Percentiles rank a stretch among this genome's conserved stretches.
These are phyloP conservation scores for Thermophis baileyi DNA, from an alignment of 2,113 vertebrate species.

Conservation along the genomic window DNA sequence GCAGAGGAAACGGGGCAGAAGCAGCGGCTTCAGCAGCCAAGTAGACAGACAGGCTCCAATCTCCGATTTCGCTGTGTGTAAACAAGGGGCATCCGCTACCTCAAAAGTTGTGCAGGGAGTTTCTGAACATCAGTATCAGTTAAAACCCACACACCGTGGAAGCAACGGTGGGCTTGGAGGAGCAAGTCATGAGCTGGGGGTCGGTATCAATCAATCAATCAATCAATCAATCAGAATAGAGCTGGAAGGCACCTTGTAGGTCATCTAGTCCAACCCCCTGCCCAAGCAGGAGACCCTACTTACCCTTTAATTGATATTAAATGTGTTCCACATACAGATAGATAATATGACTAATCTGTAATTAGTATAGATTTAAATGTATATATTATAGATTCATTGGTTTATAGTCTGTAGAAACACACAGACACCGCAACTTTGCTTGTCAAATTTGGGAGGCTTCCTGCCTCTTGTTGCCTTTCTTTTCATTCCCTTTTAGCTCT, in stretches of 20 bases:
- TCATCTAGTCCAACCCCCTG: no score
- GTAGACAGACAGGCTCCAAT: not conserved
- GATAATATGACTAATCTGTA: not conserved
- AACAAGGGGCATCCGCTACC: not conserved
- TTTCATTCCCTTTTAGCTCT: not conserved
- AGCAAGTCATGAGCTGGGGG: no score
- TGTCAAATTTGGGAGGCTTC: not conserved
- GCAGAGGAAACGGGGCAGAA: no score
- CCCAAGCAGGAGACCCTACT: no score
- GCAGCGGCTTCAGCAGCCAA: not conserved
- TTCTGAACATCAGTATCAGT: not conserved
- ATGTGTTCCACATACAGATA: not conserved
- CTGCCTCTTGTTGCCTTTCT: not conserved
- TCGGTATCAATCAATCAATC: no score
- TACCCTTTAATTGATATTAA: not conserved
- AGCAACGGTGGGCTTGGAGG: no score
- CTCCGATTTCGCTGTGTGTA: not conserved
- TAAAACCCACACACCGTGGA: no score
- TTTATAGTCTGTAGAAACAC: no score
- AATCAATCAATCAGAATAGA: no score
- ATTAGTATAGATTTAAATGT: not conserved
- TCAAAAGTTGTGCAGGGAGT: not conserved
- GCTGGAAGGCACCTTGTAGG: no score
- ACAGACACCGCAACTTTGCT: not conserved
- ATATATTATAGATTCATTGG: not conserved